phyloP scores from a whole-genome alignment of 2,888 invertebrate species.

The Clepsis dumicolana region DNA sequence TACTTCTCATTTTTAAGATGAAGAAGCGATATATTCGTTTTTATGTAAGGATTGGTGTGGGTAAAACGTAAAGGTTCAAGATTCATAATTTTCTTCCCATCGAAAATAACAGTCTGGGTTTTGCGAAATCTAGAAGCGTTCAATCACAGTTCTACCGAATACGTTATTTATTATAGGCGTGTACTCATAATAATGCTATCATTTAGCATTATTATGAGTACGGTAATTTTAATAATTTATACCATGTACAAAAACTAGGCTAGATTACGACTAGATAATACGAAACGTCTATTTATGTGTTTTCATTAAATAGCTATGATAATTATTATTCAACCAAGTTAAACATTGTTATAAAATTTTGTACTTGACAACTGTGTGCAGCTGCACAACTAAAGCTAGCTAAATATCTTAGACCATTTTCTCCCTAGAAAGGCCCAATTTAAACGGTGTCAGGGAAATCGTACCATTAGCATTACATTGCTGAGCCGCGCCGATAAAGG shows the following conservation, averaged over 20 bases:
- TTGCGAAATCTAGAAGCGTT: background rate
- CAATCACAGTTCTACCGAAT: background rate
- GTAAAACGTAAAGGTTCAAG: too few species aligned
- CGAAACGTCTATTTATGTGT: slow-evolving; percentile 7
- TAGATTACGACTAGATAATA: slow-evolving; percentile 5
- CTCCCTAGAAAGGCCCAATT: background rate
- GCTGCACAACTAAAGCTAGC: too few species aligned
- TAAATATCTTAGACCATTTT: background rate
- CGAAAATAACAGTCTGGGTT: background rate
- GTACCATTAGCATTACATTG: too few species aligned
- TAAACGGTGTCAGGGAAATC: too few species aligned
- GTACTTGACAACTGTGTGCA: background rate
- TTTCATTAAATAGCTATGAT: background rate
- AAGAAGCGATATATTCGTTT: too few species aligned
- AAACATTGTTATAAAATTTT: slow-evolving; percentile 5
- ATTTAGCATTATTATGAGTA: too few species aligned
- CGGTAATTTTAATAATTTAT: slow-evolving; percentile 33
- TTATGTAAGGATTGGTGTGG: too few species aligned
- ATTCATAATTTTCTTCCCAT: too few species aligned
- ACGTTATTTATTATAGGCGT: slow-evolving; percentile 3
- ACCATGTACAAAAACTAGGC: slow-evolving; percentile 35
- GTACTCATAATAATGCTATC: slow-evolving; percentile 32
- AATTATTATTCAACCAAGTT: background rate
- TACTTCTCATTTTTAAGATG: too few species aligned
- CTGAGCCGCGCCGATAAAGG: too few species aligned